Evolutionary conservation across 2,888 invertebrate species (phyloP), one percentile per base, ranked within the genome.

Genomic region (Ectropis crepuscularia): DNA sequence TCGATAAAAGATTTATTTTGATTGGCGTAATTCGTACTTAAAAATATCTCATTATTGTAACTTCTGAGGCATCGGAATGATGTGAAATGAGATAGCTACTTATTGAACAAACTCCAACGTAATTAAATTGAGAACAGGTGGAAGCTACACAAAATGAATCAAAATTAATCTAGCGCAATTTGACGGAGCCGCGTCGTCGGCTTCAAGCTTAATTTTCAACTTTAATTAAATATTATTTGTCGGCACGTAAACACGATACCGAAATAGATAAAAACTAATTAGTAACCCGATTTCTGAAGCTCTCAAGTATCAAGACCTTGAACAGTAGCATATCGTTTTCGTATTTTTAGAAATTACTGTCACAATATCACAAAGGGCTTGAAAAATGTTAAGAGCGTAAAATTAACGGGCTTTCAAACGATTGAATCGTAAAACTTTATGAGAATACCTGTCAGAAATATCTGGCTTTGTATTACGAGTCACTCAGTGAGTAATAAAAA

Each of bases 101-200:
- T 89, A 89, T 85, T 81, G 82, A 80, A 75, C 76, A 76, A 84
- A 86, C 82, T 81, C 76, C 72, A 71, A 75, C 78, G 82, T 89
- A 89, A 92, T 91, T 90, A 90, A 89, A 89, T 90, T 87, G 82
- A 78, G 82, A 89, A 85, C 89, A 90, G 89, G 89, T 89, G 86
- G 87, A 77, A 82, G 85, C 80, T 78, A 82, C 82, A 82, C 84
- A 81, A 83, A 88, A 87, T 88, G 85, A 89, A 88, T 89, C 88
- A 87, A 90, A 91, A 89, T 91, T 89, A 90, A 90, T 89, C 86
- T 83, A 74, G 75, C 73, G 83, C 85, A 85, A 86, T 88, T 88
- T 88, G 88, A 87, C 83, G 80, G 80, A 74, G 74, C 76, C 80
- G 69, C 76, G 83, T 82, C 80, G 78, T 76, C 77, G 79, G 81